A percentile compares a stretch with the other conserved stretches of the same genome.
Conservation (phyloP, 2,888 invertebrate genomes). For the Aphrophora alni region DNA sequence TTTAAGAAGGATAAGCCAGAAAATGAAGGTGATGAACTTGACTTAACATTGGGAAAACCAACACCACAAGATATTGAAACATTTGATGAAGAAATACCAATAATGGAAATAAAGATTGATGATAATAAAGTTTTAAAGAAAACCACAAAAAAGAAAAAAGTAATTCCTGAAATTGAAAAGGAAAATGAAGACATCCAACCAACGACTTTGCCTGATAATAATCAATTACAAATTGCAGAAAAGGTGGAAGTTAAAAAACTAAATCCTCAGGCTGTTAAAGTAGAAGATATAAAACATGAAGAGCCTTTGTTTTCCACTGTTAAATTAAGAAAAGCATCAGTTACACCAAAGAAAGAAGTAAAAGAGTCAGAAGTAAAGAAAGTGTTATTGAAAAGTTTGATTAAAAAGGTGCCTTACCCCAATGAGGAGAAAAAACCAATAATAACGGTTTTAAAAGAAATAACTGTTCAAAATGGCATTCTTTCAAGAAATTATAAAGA, state of each 20-base stretch:
- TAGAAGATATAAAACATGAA: slow-evolving; percentile 44
- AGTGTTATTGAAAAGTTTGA: slow-evolving; percentile 49
- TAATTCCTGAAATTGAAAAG: slow-evolving; percentile 14
- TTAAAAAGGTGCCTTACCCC: slow-evolving; percentile 48
- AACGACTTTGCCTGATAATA: slow-evolving; percentile 5
- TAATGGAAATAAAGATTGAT: slow-evolving; percentile 46
- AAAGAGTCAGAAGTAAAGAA: slow-evolving; percentile 44
- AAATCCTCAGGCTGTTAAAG: slow-evolving; percentile 46
- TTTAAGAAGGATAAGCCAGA: slow-evolving; percentile 54
- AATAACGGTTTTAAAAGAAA: slow-evolving; percentile 45
- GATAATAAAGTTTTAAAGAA: slow-evolving; percentile 40
- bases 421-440: slow-evolving; percentile 46
- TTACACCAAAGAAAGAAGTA: slow-evolving; percentile 45
- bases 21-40: slow-evolving; percentile 53
- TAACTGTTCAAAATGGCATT: slow-evolving; percentile 57
- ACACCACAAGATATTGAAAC: slow-evolving; percentile 48
- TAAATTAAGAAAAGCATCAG: slow-evolving; percentile 47
- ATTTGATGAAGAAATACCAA: slow-evolving; percentile 47
- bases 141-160: slow-evolving; percentile 8
- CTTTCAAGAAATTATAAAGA: slow-evolving; percentile 61
- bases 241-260: slow-evolving; percentile 48
- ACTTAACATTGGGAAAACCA: slow-evolving; percentile 44
- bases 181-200: slow-evolving; percentile 17
- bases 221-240: slow-evolving; percentile 15
- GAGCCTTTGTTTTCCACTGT: slow-evolving; percentile 47